Evolutionary conservation across 2,113 vertebrate species (phyloP).

Genomic region (Aspiorhynchus laticeps): DNA sequence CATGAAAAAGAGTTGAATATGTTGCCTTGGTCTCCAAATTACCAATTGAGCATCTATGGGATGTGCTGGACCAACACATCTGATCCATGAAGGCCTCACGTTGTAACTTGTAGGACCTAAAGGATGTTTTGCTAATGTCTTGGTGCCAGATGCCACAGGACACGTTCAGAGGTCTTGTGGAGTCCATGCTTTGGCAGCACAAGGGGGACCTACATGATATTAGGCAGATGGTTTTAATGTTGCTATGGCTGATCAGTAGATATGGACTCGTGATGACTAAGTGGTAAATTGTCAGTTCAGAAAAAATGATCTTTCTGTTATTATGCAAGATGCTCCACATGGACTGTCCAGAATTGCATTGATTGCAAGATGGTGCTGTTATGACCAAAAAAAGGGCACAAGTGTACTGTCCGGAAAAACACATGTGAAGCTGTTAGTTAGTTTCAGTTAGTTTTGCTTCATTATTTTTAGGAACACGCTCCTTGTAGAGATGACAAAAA

Average conservation of each 20-base stretch:
- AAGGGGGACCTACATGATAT: not conserved
- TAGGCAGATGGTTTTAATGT: not conserved
- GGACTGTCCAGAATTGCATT: not conserved
- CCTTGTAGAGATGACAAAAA: not conserved
- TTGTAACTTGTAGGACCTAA: no score
- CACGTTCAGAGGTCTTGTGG: no score
- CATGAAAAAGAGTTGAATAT: no score
- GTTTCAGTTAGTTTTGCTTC: not conserved
- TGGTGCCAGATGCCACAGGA: no score
- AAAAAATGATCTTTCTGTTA: not conserved
- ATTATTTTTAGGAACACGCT: conserved; percentile 27
- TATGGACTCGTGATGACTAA: not conserved
- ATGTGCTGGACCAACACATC: no score
- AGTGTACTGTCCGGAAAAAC: not conserved
- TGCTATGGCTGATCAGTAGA: not conserved
- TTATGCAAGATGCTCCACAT: not conserved
- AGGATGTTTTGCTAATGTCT: no score
- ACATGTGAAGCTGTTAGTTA: not conserved
- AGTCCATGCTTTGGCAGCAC: not conserved
- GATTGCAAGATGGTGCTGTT: not conserved
- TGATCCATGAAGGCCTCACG: no score
- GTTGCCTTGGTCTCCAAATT: no score
- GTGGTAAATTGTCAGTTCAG: not conserved
- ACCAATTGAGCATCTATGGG: no score
- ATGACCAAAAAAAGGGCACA: not conserved